A percentile compares a stretch with the other conserved stretches of the same genome.
phyloP scores from a whole-genome alignment of 2,113 vertebrate genomes.

The Bettongia penicillata region DNA sequence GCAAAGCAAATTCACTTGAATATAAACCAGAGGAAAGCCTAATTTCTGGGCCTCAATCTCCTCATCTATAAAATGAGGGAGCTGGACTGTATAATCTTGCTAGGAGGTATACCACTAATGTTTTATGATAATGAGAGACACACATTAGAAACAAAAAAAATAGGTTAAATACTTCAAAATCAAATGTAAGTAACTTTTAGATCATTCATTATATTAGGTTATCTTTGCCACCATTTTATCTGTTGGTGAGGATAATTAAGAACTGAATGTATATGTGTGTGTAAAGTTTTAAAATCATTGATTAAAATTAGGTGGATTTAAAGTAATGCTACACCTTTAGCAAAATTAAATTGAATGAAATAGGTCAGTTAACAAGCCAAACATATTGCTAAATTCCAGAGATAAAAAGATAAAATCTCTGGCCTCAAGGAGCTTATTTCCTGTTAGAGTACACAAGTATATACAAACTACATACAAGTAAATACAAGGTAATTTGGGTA shows the following conservation, averaged over 20 bases:
- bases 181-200: slow-evolving; percentile 39
- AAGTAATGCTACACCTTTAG: slow-evolving; percentile 8
- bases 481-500: not conserved
- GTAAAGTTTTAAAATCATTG: slow-evolving; percentile 15
- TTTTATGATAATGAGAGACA: not conserved
- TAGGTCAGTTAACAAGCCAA: too few species aligned
- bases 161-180: slow-evolving; percentile 39
- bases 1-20: not conserved
- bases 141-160: not conserved
- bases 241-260: slow-evolving; percentile 8
- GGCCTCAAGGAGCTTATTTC: not conserved
- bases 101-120: too few species aligned
- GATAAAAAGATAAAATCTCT: not conserved
- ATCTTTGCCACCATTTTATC: slow-evolving; percentile 5
- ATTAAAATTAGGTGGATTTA: slow-evolving; percentile 25
- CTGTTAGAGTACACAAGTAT: not conserved
- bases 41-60: not conserved
- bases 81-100: not conserved
- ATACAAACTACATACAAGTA: not conserved
- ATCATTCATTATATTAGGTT: not conserved
- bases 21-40: not conserved
- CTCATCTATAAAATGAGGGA: not conserved
- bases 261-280: not conserved
- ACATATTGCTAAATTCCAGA: not conserved
- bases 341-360: not conserved